Conservation (phyloP, 2,113 vertebrate species). For the Chloropsis hardwickii region DNA sequence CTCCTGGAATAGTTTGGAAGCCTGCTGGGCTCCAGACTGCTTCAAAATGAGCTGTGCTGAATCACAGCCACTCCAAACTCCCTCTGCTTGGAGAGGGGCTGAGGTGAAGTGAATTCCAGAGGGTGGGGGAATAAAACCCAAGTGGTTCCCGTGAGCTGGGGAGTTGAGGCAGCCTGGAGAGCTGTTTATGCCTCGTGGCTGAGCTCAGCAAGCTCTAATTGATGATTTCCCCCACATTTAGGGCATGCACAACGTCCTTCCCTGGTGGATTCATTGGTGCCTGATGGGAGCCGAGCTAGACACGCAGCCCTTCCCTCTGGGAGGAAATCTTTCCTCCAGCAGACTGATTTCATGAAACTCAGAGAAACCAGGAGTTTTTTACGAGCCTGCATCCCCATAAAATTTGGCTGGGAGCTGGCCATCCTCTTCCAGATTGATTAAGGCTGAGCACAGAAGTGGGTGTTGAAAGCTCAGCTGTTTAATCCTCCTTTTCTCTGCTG, state of each 20-base stretch:
- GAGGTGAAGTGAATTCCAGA: not conserved
- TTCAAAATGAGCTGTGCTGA: not conserved
- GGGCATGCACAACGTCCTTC: not conserved
- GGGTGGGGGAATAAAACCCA: not conserved
- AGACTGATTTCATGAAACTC: not conserved
- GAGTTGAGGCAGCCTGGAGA: not conserved
- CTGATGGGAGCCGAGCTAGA: not conserved
- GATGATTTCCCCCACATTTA: not conserved
- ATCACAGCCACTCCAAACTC: not conserved
- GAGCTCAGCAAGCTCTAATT: not conserved
- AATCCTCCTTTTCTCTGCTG: not conserved
- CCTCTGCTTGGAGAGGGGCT: not conserved
- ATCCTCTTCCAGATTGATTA: not conserved
- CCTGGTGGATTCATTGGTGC: not conserved
- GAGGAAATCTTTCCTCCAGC: not conserved
- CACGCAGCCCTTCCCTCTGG: not conserved
- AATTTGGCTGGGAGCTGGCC: not conserved
- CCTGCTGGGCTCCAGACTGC: constrained; percentile 16
- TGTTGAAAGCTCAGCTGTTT: not conserved
- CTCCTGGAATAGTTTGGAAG: not conserved
- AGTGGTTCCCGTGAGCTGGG: not conserved
- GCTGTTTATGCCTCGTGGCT: not conserved
- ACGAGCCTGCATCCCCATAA: not conserved
- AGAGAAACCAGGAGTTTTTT: not conserved
- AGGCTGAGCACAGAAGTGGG: not conserved